These are phyloP conservation scores for Haliclona indistincta DNA, from an alignment of 37 sponge, comb jelly and placozoan species.

Conservation along the genomic window DNA sequence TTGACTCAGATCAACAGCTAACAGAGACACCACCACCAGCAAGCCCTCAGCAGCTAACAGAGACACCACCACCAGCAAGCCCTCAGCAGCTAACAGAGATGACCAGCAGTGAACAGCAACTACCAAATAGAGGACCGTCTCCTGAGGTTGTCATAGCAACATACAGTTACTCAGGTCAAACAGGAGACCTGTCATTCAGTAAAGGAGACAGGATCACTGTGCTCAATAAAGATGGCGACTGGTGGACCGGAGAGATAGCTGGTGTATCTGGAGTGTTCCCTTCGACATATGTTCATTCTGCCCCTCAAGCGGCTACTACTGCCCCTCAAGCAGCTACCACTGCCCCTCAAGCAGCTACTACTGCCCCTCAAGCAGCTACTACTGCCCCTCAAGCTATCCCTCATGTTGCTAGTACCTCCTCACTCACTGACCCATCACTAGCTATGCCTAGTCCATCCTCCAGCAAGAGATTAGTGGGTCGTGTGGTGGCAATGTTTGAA, in stretches of 20 bases:
- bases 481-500: slow-evolving; percentile 38
- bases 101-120: background rate
- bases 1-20: slow-evolving; percentile 3
- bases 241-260: slow-evolving; percentile 79
- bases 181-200: slow-evolving; percentile 63
- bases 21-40: background rate
- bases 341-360: background rate
- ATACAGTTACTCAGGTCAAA: slow-evolving; percentile 45
- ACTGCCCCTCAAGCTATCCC: background rate
- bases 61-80: background rate
- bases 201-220: slow-evolving; percentile 64
- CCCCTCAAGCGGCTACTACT: slow-evolving; percentile 9
- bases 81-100: background rate
- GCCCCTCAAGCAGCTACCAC: background rate
- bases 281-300: slow-evolving; percentile 66
- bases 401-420: background rate
- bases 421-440: background rate
- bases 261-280: slow-evolving; percentile 76
- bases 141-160: slow-evolving; percentile 33
- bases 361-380: slow-evolving; percentile 10
- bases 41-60: background rate
- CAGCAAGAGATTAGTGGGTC: slow-evolving; percentile 40
- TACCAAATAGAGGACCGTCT: too few species aligned
- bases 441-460: background rate
- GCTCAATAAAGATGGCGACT: slow-evolving; percentile 46